Evolutionary conservation across 2,797 vertebrate genomes (phyloP), one percentile per base, ranked within the genome.

Genomic region (Nannoperca obscura): DNA sequence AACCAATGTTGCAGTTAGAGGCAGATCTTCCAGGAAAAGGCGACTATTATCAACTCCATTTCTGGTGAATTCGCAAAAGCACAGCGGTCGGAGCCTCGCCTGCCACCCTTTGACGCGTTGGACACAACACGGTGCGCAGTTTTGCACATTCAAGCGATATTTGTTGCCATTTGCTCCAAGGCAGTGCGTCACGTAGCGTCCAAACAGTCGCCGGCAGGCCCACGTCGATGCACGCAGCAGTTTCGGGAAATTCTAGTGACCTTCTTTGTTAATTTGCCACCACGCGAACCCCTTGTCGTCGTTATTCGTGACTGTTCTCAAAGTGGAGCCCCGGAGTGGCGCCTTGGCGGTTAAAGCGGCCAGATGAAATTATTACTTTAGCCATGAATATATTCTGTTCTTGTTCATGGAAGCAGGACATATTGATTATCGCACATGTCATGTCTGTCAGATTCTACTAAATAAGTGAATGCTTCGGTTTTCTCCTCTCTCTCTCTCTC

Each of bases 391-490:
- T 46, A 69, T 69, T 85, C 12, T 59, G 57, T 30, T 77, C 46
- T 84, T 76, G 80, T 84, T 86, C 71, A 72, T 13, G 62, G 71
- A 77, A 78, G 78, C 66, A 75, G 68, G 54, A 74, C 40, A 67
- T 82, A 90, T 86, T 87, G 85, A 87, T 86, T 67, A 76, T 61
- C 15, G 49, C 53, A 69, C 70, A 73, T 76, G 58, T 75, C 79
- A 76, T 69, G 38, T 88, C 70, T 83, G 73, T 69, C 80, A 88
- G 68, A 3, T 83, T 80, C 60, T 72, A 19, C 74, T 80, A 75
- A 83, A 80, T 74, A 74, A 73, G 52, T 76, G 40, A 70, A 64
- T 55, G 42, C 34, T 54, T 76, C 47, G 38, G 17, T 47, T 64
- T 81, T 73, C n/a, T 22, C 8, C 24, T 32, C 12, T 58, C 3